phyloP scores from a whole-genome alignment of 2,888 invertebrate species.

The Leptinotarsa tumamoca region DNA sequence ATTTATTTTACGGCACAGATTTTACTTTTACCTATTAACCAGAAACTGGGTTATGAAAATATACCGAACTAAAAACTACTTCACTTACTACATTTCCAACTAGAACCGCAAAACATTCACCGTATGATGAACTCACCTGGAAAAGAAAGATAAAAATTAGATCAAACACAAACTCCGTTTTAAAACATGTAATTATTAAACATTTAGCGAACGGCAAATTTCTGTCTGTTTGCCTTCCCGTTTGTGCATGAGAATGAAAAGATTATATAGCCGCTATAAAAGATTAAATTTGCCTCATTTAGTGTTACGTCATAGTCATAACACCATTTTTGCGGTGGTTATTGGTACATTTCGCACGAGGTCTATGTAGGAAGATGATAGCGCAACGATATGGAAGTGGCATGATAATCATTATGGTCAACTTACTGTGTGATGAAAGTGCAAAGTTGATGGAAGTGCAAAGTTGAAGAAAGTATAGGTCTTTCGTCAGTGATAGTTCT shows the following conservation, averaged over 20 bases:
- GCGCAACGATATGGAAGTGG: background rate
- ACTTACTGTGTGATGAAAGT: too few species aligned
- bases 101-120: background rate
- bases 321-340: conserved; percentile 33
- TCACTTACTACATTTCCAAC: background rate
- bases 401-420: background rate
- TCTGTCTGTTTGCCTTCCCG: conserved; percentile 28
- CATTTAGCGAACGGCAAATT: conserved; percentile 17
- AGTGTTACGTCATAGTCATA: conserved; percentile 33
- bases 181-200: conserved; percentile 20
- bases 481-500: too few species aligned
- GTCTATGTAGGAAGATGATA: conserved; percentile 6
- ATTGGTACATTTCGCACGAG: conserved; percentile 31
- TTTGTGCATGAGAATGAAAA: conserved; percentile 33
- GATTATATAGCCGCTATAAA: conserved; percentile 26
- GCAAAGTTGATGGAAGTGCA: too few species aligned
- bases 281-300: conserved; percentile 38
- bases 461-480: too few species aligned
- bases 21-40: background rate
- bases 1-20: too few species aligned
- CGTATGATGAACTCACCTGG: conserved; percentile 10
- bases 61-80: background rate
- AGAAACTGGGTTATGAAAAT: background rate
- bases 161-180: conserved; percentile 18
- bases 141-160: conserved; percentile 15